Evolutionary conservation across 2,888 invertebrate genomes (phyloP).

Genomic region (Oscheius sp.): DNA sequence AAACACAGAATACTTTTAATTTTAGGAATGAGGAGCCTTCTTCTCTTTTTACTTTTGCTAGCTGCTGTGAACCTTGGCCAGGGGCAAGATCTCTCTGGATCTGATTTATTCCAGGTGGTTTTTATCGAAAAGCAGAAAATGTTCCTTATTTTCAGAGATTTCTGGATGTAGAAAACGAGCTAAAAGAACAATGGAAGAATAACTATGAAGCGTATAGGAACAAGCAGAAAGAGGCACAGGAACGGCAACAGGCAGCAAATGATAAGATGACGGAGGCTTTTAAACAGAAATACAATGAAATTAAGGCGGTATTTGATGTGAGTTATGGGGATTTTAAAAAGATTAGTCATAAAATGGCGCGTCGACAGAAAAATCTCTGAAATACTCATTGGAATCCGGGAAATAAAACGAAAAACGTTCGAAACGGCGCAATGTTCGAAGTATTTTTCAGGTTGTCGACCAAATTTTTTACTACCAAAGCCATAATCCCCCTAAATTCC

Average conservation of each 20-base stretch:
- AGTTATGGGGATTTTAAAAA: too few relatives aligned
- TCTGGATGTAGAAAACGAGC: constrained; percentile 25
- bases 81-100: neutral
- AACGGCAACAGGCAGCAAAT: neutral
- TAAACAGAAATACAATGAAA: constrained; percentile 8
- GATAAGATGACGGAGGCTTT: constrained; percentile 7
- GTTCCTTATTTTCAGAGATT: constrained; percentile 9
- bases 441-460: too few relatives aligned
- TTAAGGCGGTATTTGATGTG: constrained; percentile 20
- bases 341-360: too few relatives aligned
- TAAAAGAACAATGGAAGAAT: constrained; percentile 30
- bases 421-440: too few relatives aligned
- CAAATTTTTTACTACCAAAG: too few relatives aligned
- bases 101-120: constrained; percentile 23
- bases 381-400: too few relatives aligned
- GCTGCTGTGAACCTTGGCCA: neutral
- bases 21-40: constrained; percentile 22
- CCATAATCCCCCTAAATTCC: too few relatives aligned
- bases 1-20: neutral
- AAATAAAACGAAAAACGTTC: too few relatives aligned
- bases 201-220: constrained; percentile 14
- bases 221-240: constrained; percentile 7
- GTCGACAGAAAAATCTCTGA: too few relatives aligned
- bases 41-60: constrained; percentile 3
- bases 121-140: neutral